These are phyloP conservation scores for Standfussiana lucernea DNA, from an alignment of 2,888 invertebrate genomes.

Conservation along the genomic window DNA sequence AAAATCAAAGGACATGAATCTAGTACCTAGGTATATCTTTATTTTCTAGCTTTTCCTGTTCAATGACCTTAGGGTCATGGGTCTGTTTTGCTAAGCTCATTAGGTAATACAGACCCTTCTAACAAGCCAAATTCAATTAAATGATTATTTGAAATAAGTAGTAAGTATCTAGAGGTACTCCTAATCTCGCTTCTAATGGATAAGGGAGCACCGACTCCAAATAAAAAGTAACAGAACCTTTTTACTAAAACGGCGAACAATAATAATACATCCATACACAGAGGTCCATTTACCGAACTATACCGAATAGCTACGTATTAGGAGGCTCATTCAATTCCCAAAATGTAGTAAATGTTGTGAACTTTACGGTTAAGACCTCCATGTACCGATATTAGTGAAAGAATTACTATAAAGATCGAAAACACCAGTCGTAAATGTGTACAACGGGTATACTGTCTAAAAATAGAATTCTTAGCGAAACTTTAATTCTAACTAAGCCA, in stretches of 20 bases:
- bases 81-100: background rate
- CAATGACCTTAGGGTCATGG: background rate
- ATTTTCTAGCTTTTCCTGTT: background rate
- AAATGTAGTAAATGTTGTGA: conserved; percentile 78
- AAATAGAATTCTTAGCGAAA: conserved; percentile 38
- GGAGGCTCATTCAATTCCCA: conserved; percentile 78
- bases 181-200: conserved; percentile 39
- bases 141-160: conserved; percentile 48
- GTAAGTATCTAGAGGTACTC: conserved; percentile 22
- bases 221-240: conserved; percentile 63
- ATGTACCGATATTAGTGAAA: conserved; percentile 79
- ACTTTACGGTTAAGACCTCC: conserved; percentile 81
- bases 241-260: conserved; percentile 63
- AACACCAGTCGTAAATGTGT: conserved; percentile 76
- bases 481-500: conserved; percentile 10
- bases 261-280: conserved; percentile 66
- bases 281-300: conserved; percentile 68
- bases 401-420: conserved; percentile 81
- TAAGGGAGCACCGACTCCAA: conserved; percentile 41
- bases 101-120: conserved; percentile 19
- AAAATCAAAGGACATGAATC: background rate
- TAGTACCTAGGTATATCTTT: background rate
- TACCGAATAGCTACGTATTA: conserved; percentile 69
- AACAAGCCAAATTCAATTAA: conserved; percentile 42
- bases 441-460: conserved; percentile 56